Base-by-base conservation (phyloP, 2,888 invertebrate genomes). In the Lepidocyrtoides sp. region DNA sequence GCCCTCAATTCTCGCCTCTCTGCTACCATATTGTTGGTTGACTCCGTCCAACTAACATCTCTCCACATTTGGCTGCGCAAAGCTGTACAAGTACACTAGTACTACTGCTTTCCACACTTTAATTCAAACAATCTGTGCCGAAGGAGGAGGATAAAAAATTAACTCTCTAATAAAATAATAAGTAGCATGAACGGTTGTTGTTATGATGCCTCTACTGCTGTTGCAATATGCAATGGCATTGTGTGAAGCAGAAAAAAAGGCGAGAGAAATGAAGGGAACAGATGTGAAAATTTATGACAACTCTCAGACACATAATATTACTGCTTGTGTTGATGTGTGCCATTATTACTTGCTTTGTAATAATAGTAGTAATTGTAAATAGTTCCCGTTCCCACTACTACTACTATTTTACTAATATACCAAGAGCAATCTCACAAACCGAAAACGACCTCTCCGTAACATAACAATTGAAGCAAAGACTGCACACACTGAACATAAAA, bases 231-330 rank as follows among this genome's bases (percentile, higher is more conserved):
- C 48, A 48, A 12, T 26, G 26, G 79, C 14, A 75, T 79, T 84
- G 85, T 89, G 77, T 85, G 89, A 81, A 86, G 60, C 88, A 66
- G 72, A 85, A 63, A 44, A 77, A 81, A 66, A 48, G 1, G 51
- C 36, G 44, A 75, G 32, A 54, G 51, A 79, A 69, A 51, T 77
- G 89, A 90, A 87, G 83, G 88, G 91, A 93, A 89, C 93, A 93
- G 91, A 92, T 93, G 93, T 91, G 92, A 87, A 87, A 92, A 91
- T 91, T 92, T 92, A 86, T 91, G 91, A 92, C 87, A 85, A 82
- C 66, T 79, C 63, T 66, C 72, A 87, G 69, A 51, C 60, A 88
- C 57, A 66, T 23, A 60, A 48, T 60, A 86, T 69, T 77, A 44
- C 69, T 82, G 26, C 29, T 69, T 23, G 57, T 82, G 82, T 82